phyloP scores from a whole-genome alignment of 2,113 vertebrate species.

The Sebastes fasciatus region DNA sequence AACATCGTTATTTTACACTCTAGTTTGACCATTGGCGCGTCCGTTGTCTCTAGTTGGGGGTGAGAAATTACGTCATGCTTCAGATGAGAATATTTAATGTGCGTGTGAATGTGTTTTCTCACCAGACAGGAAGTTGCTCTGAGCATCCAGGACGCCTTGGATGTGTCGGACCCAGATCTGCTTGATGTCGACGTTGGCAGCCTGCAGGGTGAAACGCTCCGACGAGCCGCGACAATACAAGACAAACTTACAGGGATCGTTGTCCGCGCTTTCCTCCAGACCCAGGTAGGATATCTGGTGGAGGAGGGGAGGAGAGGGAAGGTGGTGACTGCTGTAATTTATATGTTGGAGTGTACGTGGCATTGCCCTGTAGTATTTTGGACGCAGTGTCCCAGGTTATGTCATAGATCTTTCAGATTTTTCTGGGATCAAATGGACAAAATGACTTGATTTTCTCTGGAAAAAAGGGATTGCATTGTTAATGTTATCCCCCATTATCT shows the following conservation, averaged over 20 bases:
- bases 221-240: conserved; percentile 91
- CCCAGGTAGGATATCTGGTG: conserved; percentile 92
- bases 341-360: too few species aligned
- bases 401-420: neutral
- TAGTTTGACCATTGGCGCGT: neutral
- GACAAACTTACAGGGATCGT: conserved; percentile 95
- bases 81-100: neutral
- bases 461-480: neutral
- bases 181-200: conserved; percentile 94
- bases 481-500: neutral
- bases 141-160: conserved; percentile 92
- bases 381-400: too few species aligned
- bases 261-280: conserved; percentile 92
- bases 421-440: too few species aligned
- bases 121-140: conserved; percentile 96
- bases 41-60: neutral
- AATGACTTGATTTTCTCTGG: neutral
- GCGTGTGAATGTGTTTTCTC: conserved; percentile 14
- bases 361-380: too few species aligned
- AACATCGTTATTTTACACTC: too few species aligned
- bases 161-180: conserved; percentile 96
- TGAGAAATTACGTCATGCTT: neutral
- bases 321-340: neutral
- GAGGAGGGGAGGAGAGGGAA: neutral
- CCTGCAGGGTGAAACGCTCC: conserved; percentile 93